Evolutionary conservation across 2,113 vertebrate species (phyloP).

Genomic region (Lethenteron reissneri): DNA sequence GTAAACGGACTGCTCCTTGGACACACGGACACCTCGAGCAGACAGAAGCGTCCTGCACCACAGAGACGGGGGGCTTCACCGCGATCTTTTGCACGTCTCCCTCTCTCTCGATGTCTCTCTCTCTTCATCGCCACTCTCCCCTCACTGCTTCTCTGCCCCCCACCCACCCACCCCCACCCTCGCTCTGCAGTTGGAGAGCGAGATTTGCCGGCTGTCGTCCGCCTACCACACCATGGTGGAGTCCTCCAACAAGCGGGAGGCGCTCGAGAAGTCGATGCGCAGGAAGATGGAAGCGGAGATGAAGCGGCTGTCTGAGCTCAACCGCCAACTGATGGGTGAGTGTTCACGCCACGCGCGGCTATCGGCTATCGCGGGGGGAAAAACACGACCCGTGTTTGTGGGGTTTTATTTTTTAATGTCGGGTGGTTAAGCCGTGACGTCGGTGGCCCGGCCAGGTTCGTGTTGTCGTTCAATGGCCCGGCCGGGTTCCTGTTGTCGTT

Average conservation of each 20-base stretch:
- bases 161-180: background rate
- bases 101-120: background rate
- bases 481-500: too few relatives aligned
- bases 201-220: background rate
- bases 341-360: too few relatives aligned
- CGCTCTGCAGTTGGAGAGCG: conserved; percentile 3
- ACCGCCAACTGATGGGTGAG: background rate
- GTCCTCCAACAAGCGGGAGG: conserved; percentile 1
- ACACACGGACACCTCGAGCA: too few relatives aligned
- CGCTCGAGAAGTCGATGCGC: conserved; percentile 2
- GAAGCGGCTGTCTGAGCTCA: background rate
- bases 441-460: too few relatives aligned
- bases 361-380: too few relatives aligned
- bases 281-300: background rate
- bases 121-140: background rate
- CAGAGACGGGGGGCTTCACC: too few relatives aligned
- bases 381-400: too few relatives aligned
- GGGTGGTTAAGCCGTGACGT: too few relatives aligned
- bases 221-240: conserved; percentile 2
- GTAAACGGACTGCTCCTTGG: too few relatives aligned
- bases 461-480: too few relatives aligned
- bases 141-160: background rate
- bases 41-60: too few relatives aligned
- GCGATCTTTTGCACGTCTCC: background rate
- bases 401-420: too few relatives aligned